Base-by-base conservation (phyloP, 53 echinoderm and acorn worm species). In the Henricia sp. region DNA sequence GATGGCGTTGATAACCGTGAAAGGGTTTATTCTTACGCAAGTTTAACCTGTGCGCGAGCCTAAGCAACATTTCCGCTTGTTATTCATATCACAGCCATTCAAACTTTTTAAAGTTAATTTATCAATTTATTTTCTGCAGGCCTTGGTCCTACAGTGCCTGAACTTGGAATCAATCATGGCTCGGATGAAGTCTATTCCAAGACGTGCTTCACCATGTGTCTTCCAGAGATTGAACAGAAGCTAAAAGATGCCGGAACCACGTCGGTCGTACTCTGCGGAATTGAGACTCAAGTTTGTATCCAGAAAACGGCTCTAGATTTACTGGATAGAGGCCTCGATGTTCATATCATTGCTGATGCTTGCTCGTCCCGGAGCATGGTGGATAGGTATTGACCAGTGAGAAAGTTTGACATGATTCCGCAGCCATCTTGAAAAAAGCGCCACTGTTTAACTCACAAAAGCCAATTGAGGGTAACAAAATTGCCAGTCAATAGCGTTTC, bases 281-380 rank as follows among this genome's bases (percentile, higher is more conserved):
- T 99, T 0, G 99, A 99, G 74, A 95, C 99, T 1, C 99, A 94
- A 56, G 99, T 85, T 4, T 99, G 99, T 67, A 66, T 99, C 25
- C 99, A 99, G 67, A 75, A 90, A 21, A 99, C 99, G 44, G 84
- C 92, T 33, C 72, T 99, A 68, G 99, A 99, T 68, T 91, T 99
- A 8, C 40, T 99, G 14, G 99, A 92, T 12, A 82, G 84, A 37
- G 94, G 92, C 8, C 72, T 92, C 41, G 97, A 97, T 74, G 97
- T 97, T 8, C 97, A 97, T 69, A 87, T 97, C 38, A 86, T 97
- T 55, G 97, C 94, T 9, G 97, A 97, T 55, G 97, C 88, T 1
- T 94, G 94, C 43, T 97, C 97, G 11, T 97, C 97, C 1, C 82
- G 97, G 33, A 94, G 92, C 68, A 92, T 97, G 97, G 92, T 96